Conservation (phyloP, 2,797 vertebrate genomes). For the Alfaro cultratus region DNA sequence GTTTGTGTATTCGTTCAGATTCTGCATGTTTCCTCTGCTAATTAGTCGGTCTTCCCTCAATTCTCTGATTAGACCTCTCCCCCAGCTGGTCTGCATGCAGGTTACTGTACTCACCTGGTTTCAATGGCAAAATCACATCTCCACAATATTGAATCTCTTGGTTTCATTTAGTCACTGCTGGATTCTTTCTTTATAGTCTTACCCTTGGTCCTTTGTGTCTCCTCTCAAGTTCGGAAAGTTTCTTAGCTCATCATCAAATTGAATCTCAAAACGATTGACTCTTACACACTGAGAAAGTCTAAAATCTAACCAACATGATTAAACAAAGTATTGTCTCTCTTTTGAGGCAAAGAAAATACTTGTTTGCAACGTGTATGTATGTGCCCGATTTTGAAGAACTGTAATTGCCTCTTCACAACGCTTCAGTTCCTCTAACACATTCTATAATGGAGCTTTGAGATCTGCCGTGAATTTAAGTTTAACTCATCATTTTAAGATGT, state of each 20-base stretch:
- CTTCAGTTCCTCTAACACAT: not conserved
- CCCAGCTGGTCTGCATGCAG: not conserved
- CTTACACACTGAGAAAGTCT: not conserved
- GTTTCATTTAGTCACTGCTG: not conserved
- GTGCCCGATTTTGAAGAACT: not conserved
- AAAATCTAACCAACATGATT: not conserved
- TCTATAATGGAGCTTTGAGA: not conserved
- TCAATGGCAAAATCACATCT: not conserved
- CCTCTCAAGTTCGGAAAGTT: not conserved
- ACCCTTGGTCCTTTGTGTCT: not conserved
- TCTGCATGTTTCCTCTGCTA: not conserved
- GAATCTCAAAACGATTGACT: not conserved
- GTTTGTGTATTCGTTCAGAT: not conserved
- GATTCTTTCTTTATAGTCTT: not conserved
- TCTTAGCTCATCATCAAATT: not conserved
- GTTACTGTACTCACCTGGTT: not conserved
- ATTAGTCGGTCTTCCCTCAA: not conserved
- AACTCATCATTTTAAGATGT: not conserved
- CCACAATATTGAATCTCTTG: not conserved
- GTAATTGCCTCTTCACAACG: not conserved
- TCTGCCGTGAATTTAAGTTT: not conserved
- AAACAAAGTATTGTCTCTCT: not conserved
- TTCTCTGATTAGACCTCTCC: not conserved
- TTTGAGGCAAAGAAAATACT: not conserved
- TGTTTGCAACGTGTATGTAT: not conserved